These are phyloP conservation scores for Choristoneura fumiferana DNA, from an alignment of 1,140 invertebrate species.

Conservation along the genomic window DNA sequence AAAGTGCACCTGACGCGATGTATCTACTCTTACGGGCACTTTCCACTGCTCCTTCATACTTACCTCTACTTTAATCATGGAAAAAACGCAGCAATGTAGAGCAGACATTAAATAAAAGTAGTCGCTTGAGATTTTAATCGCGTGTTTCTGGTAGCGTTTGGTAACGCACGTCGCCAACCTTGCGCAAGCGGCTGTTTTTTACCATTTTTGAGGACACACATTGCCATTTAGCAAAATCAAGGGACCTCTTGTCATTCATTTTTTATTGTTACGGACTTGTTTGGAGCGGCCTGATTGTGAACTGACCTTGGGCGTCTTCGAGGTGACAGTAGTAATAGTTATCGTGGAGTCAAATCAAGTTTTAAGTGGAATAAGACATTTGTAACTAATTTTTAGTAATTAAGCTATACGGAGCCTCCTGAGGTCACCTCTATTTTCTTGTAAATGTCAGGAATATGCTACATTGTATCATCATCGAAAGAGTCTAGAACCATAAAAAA, in stretches of 20 bases:
- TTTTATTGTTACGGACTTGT: slow-evolving; percentile 29
- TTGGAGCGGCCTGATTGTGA: neutral
- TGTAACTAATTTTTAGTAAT: slow-evolving; percentile 13
- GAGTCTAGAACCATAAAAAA: too few relatives aligned
- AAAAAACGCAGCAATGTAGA: neutral
- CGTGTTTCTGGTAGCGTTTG: slow-evolving; percentile 14
- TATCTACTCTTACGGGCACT: neutral
- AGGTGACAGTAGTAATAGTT: slow-evolving; percentile 4
- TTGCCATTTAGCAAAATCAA: slow-evolving; percentile 48
- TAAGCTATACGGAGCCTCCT: neutral
- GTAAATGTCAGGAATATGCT: too few relatives aligned
- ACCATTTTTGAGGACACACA: slow-evolving; percentile 44
- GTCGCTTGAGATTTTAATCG: neutral
- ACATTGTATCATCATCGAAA: too few relatives aligned
- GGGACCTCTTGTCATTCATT: slow-evolving; percentile 40
- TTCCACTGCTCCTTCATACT: neutral
- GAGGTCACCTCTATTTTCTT: neutral
- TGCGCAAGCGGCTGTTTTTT: slow-evolving; percentile 37
- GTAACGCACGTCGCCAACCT: slow-evolving; percentile 39
- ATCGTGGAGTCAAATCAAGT: slow-evolving; percentile 7
- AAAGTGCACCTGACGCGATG: neutral
- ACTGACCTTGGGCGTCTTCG: slow-evolving; percentile 4
- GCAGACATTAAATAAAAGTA: neutral
- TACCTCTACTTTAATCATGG: neutral
- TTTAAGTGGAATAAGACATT: slow-evolving; percentile 12